Evolutionary conservation across 1,140 invertebrate genomes (phyloP).

Genomic region (Zeugodacus cucurbitae): DNA sequence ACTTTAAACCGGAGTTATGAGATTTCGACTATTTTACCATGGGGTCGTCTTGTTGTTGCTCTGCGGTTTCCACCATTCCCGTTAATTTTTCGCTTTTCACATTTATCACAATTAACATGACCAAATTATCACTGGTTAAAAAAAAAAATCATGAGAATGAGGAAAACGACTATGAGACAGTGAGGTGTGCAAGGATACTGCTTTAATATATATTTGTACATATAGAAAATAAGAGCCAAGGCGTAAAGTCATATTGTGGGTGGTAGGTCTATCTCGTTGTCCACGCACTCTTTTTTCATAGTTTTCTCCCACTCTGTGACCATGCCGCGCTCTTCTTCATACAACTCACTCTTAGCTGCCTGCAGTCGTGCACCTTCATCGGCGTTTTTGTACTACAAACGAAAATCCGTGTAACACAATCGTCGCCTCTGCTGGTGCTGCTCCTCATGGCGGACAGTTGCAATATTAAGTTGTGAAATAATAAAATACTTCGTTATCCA

Average conservation of each 20-base stretch:
- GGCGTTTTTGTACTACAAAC: not conserved
- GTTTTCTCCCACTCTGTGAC: not conserved
- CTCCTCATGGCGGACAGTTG: slow-evolving; percentile 12
- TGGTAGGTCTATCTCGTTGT: not conserved
- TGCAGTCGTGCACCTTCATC: not conserved
- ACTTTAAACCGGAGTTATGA: slow-evolving; percentile 59
- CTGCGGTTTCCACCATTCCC: slow-evolving; percentile 2
- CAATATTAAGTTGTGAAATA: slow-evolving; percentile 45
- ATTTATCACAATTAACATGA: slow-evolving; percentile 64
- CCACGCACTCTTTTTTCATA: not conserved
- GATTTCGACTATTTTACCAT: slow-evolving; percentile 48
- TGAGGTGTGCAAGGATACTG: not conserved
- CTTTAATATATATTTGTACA: too few species aligned
- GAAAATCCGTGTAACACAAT: not conserved
- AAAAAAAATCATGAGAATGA: not conserved
- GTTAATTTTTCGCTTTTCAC: slow-evolving; percentile 48
- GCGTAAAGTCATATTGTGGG: not conserved
- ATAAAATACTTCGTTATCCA: slow-evolving; percentile 45
- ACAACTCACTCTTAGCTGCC: not conserved
- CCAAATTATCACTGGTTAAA: slow-evolving; percentile 35
- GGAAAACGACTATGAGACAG: not conserved
- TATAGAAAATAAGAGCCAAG: not conserved
- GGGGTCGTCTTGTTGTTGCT: not conserved
- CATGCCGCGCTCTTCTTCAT: not conserved
- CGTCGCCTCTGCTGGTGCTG: not conserved